Evolutionary conservation across 2,113 vertebrate genomes (phyloP).

Genomic region (Caranx melampygus): DNA sequence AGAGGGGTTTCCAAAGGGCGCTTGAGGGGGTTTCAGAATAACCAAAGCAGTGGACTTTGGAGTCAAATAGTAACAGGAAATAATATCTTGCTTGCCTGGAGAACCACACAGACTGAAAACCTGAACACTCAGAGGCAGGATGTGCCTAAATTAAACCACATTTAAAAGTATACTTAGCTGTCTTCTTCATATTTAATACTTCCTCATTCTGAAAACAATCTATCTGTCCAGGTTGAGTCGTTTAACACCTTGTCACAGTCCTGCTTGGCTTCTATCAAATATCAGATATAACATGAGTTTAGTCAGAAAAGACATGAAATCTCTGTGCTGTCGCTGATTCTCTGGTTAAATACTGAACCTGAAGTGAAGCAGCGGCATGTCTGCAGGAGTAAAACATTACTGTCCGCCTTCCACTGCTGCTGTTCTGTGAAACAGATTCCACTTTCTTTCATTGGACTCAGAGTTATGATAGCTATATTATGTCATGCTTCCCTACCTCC

Average conservation of each 20-base stretch:
- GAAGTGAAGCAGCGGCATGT: conserved; percentile 11
- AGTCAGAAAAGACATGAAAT: conserved; percentile 12
- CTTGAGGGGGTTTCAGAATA: conserved; percentile 7
- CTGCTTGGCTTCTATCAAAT: background rate
- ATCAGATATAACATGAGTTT: background rate
- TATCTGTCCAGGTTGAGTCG: background rate
- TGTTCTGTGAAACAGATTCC: conserved; percentile 60
- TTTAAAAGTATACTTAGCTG: background rate
- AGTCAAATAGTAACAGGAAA: conserved; percentile 22
- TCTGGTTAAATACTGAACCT: conserved; percentile 37
- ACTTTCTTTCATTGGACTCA: conserved; percentile 61
- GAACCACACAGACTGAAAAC: background rate
- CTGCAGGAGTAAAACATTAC: conserved; percentile 49
- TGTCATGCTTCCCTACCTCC: conserved; percentile 68
- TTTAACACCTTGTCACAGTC: background rate
- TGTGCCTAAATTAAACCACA: background rate
- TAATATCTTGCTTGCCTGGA: background rate
- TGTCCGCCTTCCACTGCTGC: conserved; percentile 30
- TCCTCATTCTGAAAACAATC: conserved; percentile 6
- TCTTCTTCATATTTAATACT: conserved; percentile 7
- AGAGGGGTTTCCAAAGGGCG: conserved; percentile 32
- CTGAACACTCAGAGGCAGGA: background rate
- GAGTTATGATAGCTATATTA: conserved; percentile 73
- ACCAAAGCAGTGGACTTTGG: conserved; percentile 16
- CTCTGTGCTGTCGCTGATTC: conserved; percentile 7